Conservation (phyloP, 2,113 vertebrate genomes). For the Eulacestoma nigropectus region DNA sequence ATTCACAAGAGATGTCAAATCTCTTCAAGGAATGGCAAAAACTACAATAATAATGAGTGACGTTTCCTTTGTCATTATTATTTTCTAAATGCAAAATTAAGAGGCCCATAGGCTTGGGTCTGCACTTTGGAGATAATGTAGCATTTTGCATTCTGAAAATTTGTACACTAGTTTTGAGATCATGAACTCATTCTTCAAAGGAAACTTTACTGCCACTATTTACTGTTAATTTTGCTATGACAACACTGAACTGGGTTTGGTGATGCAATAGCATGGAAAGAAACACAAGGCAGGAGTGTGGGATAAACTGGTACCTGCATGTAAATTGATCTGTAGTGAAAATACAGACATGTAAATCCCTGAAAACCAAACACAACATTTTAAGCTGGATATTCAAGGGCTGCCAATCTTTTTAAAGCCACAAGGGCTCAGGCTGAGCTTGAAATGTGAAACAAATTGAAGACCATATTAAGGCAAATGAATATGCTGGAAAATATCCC, state of each 20-base stretch:
- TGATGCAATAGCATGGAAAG: background rate
- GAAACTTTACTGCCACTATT: background rate
- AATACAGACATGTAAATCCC: background rate
- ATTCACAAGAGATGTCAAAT: background rate
- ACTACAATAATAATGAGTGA: background rate
- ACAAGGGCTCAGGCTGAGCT: background rate
- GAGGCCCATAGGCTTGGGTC: background rate
- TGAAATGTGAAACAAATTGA: background rate
- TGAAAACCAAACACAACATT: background rate
- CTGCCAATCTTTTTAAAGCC: background rate
- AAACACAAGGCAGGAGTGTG: background rate
- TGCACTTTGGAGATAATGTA: background rate
- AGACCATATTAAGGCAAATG: background rate
- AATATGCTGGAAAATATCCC: background rate
- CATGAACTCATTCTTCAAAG: background rate
- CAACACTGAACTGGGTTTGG: background rate
- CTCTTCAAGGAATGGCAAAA: background rate
- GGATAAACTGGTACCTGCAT: background rate
- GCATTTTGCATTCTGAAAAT: background rate
- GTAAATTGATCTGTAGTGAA: background rate
- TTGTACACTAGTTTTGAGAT: background rate
- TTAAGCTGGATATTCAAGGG: background rate
- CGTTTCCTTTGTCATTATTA: background rate
- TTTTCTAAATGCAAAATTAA: background rate
- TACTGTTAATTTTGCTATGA: background rate